Evolutionary conservation across 1,140 invertebrate species (phyloP).

Genomic region (Drosophila nikananu): DNA sequence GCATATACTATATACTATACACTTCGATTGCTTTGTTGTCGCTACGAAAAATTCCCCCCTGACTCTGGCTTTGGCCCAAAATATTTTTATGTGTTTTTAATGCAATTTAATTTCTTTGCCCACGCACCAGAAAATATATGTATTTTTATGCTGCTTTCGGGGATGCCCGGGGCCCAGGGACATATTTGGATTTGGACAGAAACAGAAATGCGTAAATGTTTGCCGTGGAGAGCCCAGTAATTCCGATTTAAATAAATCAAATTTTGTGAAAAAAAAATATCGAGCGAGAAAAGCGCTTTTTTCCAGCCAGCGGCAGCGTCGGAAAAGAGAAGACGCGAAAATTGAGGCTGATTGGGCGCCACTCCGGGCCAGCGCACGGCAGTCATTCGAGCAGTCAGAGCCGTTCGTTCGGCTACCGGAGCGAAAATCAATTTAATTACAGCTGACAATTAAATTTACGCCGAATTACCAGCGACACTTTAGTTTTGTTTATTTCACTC

Average conservation of each 20-base stretch:
- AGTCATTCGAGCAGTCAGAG: slow-evolving; percentile 31
- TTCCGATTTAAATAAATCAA: slow-evolving; percentile 53
- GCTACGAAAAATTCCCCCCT: slow-evolving; percentile 56
- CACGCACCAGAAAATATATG: slow-evolving; percentile 23
- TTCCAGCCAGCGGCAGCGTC: slow-evolving; percentile 4
- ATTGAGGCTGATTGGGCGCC: slow-evolving; percentile 69
- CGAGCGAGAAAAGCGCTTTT: slow-evolving; percentile 9
- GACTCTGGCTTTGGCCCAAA: slow-evolving; percentile 47
- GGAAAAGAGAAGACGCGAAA: slow-evolving; percentile 30
- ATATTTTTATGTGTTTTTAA: slow-evolving; percentile 81
- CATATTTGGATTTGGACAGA: slow-evolving; percentile 31
- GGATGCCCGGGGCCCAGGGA: slow-evolving; percentile 43
- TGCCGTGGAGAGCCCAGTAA: slow-evolving; percentile 39
- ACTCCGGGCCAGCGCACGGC: slow-evolving; percentile 29
- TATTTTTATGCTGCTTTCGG: slow-evolving; percentile 29
- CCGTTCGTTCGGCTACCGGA: slow-evolving; percentile 51
- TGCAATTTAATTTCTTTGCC: slow-evolving; percentile 70
- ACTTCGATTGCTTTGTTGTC: slow-evolving; percentile 28
- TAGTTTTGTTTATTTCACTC: slow-evolving; percentile 34
- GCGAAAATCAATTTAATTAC: slow-evolving; percentile 84
- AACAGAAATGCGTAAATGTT: slow-evolving; percentile 40
- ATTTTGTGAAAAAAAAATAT: slow-evolving; percentile 27
- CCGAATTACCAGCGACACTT: slow-evolving; percentile 79
- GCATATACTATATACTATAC: slow-evolving; percentile 24
- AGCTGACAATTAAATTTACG: slow-evolving; percentile 84